phyloP scores from a whole-genome alignment of 2,888 invertebrate species.

The Hydraecia micacea region DNA sequence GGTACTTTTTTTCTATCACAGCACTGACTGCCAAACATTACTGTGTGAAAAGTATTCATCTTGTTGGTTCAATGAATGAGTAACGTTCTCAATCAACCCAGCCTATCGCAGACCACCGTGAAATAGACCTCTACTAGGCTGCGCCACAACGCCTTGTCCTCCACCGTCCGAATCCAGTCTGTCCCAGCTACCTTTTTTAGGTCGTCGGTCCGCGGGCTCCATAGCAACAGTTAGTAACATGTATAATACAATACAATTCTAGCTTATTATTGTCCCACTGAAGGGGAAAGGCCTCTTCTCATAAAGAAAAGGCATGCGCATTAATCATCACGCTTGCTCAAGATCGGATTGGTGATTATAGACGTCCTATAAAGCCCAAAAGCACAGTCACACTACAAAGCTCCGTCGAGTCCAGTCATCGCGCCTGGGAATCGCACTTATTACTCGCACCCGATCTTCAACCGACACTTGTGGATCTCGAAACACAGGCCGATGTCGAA shows the following conservation, averaged over 20 bases:
- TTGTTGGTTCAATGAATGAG: background rate
- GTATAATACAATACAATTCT: too few species aligned
- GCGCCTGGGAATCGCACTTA: conserved; percentile 83
- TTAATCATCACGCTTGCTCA: background rate
- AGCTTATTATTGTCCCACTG: background rate
- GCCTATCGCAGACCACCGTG: background rate
- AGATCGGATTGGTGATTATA: background rate
- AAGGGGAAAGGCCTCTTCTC: background rate
- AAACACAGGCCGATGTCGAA: conserved; percentile 83
- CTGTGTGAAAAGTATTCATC: background rate
- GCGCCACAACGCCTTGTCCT: background rate
- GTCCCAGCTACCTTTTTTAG: background rate
- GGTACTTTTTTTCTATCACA: background rate
- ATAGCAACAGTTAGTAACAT: background rate
- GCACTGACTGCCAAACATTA: background rate
- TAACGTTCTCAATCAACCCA: background rate
- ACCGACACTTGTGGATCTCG: conserved; percentile 73
- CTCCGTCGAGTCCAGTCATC: conserved; percentile 78
- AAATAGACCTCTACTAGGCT: background rate
- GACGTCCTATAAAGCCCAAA: conserved; percentile 14
- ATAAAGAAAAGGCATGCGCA: background rate
- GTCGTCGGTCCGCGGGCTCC: background rate
- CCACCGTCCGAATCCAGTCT: background rate
- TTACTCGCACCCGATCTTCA: conserved; percentile 72
- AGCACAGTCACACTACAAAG: conserved; percentile 62